A percentile compares a stretch with the other conserved stretches of the same genome.
These are phyloP conservation scores for Pogonocherus hispidulus DNA, from an alignment of 2,888 invertebrate species.

Conservation along the genomic window DNA sequence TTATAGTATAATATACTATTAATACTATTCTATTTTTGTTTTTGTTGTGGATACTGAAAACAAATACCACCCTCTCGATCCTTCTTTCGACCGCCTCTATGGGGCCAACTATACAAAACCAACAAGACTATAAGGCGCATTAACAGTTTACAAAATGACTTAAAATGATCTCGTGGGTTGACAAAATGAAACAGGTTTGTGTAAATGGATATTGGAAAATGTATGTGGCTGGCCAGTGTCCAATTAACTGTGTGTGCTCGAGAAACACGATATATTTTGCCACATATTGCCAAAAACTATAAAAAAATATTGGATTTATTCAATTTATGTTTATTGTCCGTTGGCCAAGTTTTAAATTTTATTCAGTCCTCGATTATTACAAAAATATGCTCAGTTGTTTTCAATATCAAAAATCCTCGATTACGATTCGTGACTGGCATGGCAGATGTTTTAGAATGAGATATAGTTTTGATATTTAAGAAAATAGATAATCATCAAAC, in stretches of 20 bases:
- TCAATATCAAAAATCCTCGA: too few species aligned
- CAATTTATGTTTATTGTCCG: slow-evolving; percentile 32
- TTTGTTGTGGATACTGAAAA: too few species aligned
- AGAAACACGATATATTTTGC: slow-evolving; percentile 45
- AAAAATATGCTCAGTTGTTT: too few species aligned
- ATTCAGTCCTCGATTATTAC: slow-evolving; percentile 7
- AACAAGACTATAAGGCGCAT: not conserved
- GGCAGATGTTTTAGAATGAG: too few species aligned
- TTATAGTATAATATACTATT: too few species aligned
- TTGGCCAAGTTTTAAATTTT: slow-evolving; percentile 24
- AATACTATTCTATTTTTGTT: too few species aligned
- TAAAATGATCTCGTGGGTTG: not conserved
- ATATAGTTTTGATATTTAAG: too few species aligned
- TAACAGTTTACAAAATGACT: not conserved
- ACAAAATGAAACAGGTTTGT: slow-evolving; percentile 16
- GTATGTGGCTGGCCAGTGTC: slow-evolving; percentile 35
- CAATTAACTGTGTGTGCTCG: slow-evolving; percentile 35
- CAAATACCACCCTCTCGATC: too few species aligned
- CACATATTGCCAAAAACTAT: slow-evolving; percentile 45
- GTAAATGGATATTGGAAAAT: slow-evolving; percentile 4
- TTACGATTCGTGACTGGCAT: too few species aligned
- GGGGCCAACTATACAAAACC: too few species aligned
- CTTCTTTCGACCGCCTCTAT: too few species aligned
- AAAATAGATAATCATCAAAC: too few species aligned
- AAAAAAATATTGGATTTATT: slow-evolving; percentile 25